Evolutionary conservation across 2,797 vertebrate species (phyloP).

Genomic region (Acanthurus leucopareius): DNA sequence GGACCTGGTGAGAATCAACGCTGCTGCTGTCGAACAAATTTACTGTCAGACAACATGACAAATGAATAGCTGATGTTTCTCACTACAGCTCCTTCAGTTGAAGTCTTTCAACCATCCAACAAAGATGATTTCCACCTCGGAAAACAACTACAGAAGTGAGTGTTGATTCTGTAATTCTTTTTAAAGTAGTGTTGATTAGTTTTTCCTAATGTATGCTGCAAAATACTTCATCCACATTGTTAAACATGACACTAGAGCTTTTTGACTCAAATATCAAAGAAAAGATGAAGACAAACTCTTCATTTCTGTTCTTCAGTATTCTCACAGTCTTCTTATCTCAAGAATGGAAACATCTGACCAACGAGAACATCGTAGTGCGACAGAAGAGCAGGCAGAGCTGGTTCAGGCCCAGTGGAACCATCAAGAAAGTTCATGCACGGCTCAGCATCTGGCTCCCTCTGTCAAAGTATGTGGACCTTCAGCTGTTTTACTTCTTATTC

Average conservation of each 20-base stretch:
- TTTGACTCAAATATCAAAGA: neutral
- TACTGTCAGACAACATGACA: constrained; percentile 3
- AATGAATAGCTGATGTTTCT: constrained; percentile 37
- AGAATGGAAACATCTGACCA: constrained; percentile 95
- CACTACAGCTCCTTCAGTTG: constrained; percentile 90
- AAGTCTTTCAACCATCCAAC: constrained; percentile 95
- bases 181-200: neutral
- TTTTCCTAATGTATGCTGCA: neutral
- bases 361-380: constrained; percentile 89
- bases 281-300: neutral
- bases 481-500: neutral
- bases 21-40: neutral
- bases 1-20: constrained; percentile 90
- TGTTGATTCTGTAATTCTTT: neutral
- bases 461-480: constrained; percentile 86
- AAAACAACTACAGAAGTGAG: constrained; percentile 95
- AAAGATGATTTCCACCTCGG: constrained; percentile 91
- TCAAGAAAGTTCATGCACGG: constrained; percentile 94
- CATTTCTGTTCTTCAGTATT: constrained; percentile 83
- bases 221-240: neutral
- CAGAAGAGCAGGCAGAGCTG: constrained; percentile 93
- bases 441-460: constrained; percentile 94
- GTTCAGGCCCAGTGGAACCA: constrained; percentile 93
- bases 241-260: neutral
- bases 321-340: constrained; percentile 92